These are phyloP conservation scores for Lottia gigantea DNA, from an alignment of 2,888 invertebrate genomes.

Conservation along the genomic window DNA sequence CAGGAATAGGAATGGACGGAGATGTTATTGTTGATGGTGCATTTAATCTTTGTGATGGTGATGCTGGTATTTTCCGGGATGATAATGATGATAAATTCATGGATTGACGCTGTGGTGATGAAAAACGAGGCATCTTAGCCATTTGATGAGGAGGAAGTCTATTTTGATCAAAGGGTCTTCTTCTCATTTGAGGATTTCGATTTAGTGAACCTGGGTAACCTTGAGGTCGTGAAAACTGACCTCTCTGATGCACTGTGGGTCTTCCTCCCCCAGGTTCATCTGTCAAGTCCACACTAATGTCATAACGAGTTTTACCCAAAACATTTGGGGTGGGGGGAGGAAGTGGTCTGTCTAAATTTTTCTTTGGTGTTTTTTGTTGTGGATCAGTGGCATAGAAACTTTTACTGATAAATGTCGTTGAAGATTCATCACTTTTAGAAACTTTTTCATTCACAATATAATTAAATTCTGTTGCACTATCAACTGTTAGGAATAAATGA, in stretches of 20 bases:
- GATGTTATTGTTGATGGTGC: neutral
- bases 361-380: constrained; percentile 9
- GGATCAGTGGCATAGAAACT: constrained; percentile 9
- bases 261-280: neutral
- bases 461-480: neutral
- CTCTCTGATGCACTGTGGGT: neutral
- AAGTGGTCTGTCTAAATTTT: constrained; percentile 3
- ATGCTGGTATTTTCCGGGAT: neutral
- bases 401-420: constrained; percentile 10
- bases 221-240: neutral
- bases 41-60: neutral
- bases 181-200: neutral
- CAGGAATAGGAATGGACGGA: neutral
- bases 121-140: neutral
- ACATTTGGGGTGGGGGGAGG: constrained; percentile 5
- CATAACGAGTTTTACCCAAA: constrained; percentile 2
- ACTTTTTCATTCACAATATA: constrained; percentile 2
- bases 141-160: neutral
- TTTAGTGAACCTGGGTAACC: neutral
- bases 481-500: neutral
- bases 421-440: constrained; percentile 1
- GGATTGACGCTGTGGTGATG: neutral
- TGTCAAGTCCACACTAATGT: constrained; percentile 1
- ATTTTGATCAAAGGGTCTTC: neutral
- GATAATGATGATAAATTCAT: neutral